Conservation (phyloP, 2,888 invertebrate genomes). For the Vannuccia rotundouncinata region DNA sequence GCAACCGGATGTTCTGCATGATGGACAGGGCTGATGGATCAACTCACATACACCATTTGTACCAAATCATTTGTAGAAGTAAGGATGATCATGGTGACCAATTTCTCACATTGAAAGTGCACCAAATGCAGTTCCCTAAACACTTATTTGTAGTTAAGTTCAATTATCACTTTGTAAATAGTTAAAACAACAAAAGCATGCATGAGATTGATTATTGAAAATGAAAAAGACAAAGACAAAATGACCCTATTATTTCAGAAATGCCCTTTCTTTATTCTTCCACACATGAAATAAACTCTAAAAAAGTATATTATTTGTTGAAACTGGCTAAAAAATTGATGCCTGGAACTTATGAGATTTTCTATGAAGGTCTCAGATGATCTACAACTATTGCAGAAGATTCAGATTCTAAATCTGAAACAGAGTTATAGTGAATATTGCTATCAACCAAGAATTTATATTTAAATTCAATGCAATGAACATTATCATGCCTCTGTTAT, state of each 20-base stretch:
- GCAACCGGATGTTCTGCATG: background rate
- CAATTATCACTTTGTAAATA: background rate
- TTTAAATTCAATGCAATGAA: background rate
- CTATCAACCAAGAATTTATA: background rate
- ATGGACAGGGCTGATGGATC: conserved; percentile 2
- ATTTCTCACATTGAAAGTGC: background rate
- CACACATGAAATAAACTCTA: background rate
- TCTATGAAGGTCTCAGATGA: background rate
- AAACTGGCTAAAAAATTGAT: background rate
- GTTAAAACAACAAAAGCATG: background rate
- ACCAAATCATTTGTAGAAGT: conserved; percentile 1
- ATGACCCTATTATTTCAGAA: background rate
- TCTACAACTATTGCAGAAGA: background rate
- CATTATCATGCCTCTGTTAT: background rate
- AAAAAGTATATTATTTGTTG: background rate
- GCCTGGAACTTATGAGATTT: background rate
- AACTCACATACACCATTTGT: background rate
- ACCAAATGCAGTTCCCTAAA: background rate
- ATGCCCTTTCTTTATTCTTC: background rate
- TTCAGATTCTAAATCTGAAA: background rate
- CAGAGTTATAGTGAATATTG: background rate
- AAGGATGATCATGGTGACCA: background rate
- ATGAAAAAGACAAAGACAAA: too few relatives aligned
- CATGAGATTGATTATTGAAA: background rate
- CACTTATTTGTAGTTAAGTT: background rate